These are phyloP conservation scores for Cavia porcellus DNA, from an alignment of 2,113 vertebrate species.

Conservation along the genomic window DNA sequence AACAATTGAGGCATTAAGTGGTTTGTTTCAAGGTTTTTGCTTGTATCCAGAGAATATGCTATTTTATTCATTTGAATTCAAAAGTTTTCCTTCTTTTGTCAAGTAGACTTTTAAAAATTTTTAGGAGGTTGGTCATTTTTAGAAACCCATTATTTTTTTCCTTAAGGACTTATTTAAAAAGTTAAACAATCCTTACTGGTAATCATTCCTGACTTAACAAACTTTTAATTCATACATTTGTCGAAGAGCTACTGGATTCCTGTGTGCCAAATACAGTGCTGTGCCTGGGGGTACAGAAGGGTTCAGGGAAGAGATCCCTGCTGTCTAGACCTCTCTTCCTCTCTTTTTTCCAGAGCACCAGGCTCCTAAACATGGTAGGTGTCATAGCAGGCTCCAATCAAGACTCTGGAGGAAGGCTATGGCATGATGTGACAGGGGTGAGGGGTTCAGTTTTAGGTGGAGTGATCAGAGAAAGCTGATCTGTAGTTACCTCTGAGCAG, in stretches of 20 bases:
- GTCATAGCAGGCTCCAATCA: too few species aligned
- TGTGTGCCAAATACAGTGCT: background rate
- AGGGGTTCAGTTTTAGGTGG: too few species aligned
- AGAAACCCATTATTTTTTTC: constrained; percentile 54
- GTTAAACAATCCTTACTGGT: background rate
- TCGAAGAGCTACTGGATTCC: background rate
- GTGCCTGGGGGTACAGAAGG: background rate
- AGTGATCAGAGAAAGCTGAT: background rate
- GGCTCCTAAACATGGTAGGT: background rate
- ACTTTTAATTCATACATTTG: background rate
- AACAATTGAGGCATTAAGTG: constrained; percentile 52
- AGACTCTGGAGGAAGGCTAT: background rate
- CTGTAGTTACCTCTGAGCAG: background rate
- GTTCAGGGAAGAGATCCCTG: background rate
- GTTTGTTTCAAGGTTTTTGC: constrained; percentile 61
- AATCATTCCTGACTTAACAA: background rate
- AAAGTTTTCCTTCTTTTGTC: background rate
- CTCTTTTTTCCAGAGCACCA: background rate
- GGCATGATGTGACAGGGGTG: background rate
- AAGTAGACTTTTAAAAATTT: constrained; percentile 40
- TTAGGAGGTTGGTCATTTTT: constrained; percentile 22
- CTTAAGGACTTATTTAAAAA: constrained; percentile 25
- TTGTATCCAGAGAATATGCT: constrained; percentile 66
- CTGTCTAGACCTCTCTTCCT: background rate
- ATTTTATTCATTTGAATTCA: constrained; percentile 59